phyloP scores from a whole-genome alignment of 2,888 invertebrate species.

The Ophion ellenae region DNA sequence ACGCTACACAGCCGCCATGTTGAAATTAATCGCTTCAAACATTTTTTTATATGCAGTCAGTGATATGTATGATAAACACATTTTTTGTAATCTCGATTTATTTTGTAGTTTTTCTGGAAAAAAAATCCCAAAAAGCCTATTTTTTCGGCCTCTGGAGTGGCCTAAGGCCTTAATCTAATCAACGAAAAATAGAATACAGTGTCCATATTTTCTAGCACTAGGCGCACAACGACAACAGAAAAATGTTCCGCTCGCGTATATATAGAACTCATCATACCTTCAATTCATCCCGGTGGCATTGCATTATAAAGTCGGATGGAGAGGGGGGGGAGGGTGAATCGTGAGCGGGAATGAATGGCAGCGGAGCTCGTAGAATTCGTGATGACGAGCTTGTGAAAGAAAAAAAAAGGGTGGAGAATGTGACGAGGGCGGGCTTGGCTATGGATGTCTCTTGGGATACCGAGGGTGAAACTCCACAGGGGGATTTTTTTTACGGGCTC shows the following conservation, averaged over 20 bases:
- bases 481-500: constrained; percentile 1
- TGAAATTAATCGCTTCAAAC: too few species aligned
- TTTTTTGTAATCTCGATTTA: too few species aligned
- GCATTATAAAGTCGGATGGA: not conserved
- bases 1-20: too few species aligned
- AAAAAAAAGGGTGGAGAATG: constrained; percentile 36
- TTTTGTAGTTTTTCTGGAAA: too few species aligned
- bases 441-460: constrained; percentile 36
- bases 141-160: too few species aligned
- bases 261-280: not conserved
- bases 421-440: constrained; percentile 45
- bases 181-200: not conserved
- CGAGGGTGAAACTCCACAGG: constrained; percentile 36
- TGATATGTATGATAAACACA: too few species aligned
- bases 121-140: too few species aligned
- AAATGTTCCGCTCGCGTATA: not conserved
- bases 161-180: not conserved
- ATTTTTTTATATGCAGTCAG: too few species aligned
- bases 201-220: not conserved
- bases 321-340: too few species aligned
- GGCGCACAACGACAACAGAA: not conserved
- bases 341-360: not conserved
- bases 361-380: constrained; percentile 10
- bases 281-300: not conserved
- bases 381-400: constrained; percentile 41